Conservation (phyloP, 1,140 invertebrate genomes). For the Propsilocerus akamusi region DNA sequence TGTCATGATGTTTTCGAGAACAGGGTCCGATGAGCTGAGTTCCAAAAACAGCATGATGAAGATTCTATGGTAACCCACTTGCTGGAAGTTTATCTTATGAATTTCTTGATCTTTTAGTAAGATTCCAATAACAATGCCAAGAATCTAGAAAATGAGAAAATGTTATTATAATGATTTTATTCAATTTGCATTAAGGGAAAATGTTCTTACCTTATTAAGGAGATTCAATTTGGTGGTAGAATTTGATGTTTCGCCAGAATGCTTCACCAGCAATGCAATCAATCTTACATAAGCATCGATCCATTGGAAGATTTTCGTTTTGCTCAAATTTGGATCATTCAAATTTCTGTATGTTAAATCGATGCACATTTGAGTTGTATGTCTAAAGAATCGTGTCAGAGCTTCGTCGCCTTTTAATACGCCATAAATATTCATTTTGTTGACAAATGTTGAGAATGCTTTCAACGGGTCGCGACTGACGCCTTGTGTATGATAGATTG, state of each 20-base stretch:
- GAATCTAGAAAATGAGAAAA: constrained; percentile 28
- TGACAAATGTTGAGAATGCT: constrained; percentile 87
- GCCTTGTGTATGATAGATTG: constrained; percentile 59
- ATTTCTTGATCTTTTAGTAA: constrained; percentile 89
- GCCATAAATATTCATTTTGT: constrained; percentile 91
- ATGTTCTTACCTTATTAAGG: constrained; percentile 64
- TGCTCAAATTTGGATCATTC: constrained; percentile 40
- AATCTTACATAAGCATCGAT: constrained; percentile 90
- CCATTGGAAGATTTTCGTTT: constrained; percentile 88
- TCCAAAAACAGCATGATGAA: constrained; percentile 96
- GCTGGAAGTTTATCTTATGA: constrained; percentile 76
- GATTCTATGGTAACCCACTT: constrained; percentile 92
- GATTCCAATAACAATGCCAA: constrained; percentile 90
- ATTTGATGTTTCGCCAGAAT: constrained; percentile 74
- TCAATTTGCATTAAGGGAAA: background rate
- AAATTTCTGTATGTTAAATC: constrained; percentile 75
- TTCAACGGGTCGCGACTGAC: constrained; percentile 68
- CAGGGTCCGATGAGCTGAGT: constrained; percentile 80
- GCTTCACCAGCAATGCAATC: constrained; percentile 90
- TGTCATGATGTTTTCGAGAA: constrained; percentile 36
- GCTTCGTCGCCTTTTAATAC: constrained; percentile 95
- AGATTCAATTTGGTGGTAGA: constrained; percentile 91
- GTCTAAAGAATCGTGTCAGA: constrained; percentile 91
- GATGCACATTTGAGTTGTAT: constrained; percentile 92
- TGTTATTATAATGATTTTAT: background rate